Conservation (phyloP, 1,140 invertebrate species). For the Trichonephila clavata region DNA sequence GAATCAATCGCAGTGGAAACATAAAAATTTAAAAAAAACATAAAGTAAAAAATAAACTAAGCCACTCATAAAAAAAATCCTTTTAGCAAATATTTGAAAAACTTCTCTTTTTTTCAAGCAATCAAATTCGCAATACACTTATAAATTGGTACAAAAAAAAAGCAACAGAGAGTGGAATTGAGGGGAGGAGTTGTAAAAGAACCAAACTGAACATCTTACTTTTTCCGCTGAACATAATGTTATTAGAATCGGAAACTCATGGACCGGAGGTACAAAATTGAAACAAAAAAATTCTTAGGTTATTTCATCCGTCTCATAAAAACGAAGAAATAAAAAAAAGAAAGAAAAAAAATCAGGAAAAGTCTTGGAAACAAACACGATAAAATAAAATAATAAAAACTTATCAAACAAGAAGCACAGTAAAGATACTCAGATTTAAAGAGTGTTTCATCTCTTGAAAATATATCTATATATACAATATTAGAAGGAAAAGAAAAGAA, state of each 20-base stretch:
- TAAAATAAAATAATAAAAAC: background rate
- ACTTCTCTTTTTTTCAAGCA: background rate
- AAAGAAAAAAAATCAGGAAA: background rate
- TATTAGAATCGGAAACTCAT: slow-evolving; percentile 28
- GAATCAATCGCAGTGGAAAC: background rate
- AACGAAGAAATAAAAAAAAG: background rate
- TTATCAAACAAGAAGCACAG: background rate
- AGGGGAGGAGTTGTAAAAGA: too few relatives aligned
- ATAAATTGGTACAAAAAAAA: slow-evolving; percentile 10
- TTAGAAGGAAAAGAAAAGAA: background rate
- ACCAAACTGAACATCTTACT: background rate
- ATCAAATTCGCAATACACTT: slow-evolving; percentile 7
- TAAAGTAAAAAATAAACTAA: background rate
- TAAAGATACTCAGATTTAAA: slow-evolving; percentile 23
- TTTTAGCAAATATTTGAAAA: background rate
- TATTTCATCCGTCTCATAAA: slow-evolving; percentile 28
- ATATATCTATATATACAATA: background rate
- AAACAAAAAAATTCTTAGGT: slow-evolving; percentile 1
- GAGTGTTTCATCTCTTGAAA: slow-evolving; percentile 52
- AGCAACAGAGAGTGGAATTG: background rate
- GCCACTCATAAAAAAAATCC: background rate
- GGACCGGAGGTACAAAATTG: background rate
- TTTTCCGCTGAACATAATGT: background rate
- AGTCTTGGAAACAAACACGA: background rate
- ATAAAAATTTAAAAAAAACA: background rate